Evolutionary conservation across 2,113 vertebrate species (phyloP), one percentile per base, ranked within the genome.

Genomic region (Chauna torquata): DNA sequence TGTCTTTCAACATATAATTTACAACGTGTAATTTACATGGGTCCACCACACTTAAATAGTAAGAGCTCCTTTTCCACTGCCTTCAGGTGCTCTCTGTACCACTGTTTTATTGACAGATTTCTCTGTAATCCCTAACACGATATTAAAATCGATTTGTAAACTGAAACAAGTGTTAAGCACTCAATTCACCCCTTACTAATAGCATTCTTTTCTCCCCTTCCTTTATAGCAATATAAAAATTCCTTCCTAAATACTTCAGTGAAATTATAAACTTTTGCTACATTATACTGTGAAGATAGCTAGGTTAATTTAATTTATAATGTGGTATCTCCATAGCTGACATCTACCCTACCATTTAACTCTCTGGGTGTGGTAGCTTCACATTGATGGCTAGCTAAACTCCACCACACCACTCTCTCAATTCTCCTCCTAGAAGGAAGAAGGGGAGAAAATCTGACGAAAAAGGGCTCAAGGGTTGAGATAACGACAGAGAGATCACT

Each of bases 111-210:
- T 98, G 97, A 97, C 82, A 88, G 44, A 77, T 91, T 97, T 91
- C 89, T 97, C 83, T 97, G 90, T 96, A 97, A 97, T 97, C 96
- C 83, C 57, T 95, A 92, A 97, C 78, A 95, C 88, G 97, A 98
- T 98, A 98, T 98, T 97, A 98, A 97, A 98, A 97, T 98, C 76
- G 82, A 98, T 92, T 80, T 96, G 65, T 97, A 96, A 96, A 95
- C 85, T 95, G 76, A 96, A 97, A 97, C 94, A 97, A 96, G 49
- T 94, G 75, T 95, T 97, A 97, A 97, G 44, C 58, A 75, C 80
- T 97, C 68, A 76, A 65, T 96, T 97, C 82, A 62, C 7, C 83
- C 57, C 79, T 97, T 94, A 57, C 59, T 79, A 89, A 50, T n/a
- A 95, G 30, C 64, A 64, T 47, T 94, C 94, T 88, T 95, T 94